Conservation (phyloP, 1,140 invertebrate species). For the Streblospio benedicti region DNA sequence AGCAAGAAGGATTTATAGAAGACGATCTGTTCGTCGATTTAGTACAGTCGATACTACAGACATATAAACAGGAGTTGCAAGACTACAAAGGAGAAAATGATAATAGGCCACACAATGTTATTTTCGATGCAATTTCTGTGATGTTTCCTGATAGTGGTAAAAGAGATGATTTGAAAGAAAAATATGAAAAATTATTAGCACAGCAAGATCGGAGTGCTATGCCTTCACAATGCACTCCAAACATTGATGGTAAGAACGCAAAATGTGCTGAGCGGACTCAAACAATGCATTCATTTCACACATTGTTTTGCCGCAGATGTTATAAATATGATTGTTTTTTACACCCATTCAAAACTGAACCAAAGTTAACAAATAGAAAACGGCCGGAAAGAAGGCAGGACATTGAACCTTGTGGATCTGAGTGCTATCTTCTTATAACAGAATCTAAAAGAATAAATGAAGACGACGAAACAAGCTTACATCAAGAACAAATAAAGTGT, state of each 20-base stretch:
- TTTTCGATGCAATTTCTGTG: constrained; percentile 84
- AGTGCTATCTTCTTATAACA: too few species aligned
- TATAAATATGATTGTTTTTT: constrained; percentile 98
- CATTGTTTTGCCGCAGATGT: constrained; percentile 87
- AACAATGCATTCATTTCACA: constrained; percentile 94
- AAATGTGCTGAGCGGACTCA: constrained; percentile 84
- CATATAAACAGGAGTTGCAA: too few species aligned
- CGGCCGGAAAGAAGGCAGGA: too few species aligned
- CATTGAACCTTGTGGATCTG: too few species aligned
- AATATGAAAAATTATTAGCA: constrained; percentile 80
- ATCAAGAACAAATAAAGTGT: too few species aligned
- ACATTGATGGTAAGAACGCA: constrained; percentile 86
- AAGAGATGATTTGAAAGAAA: constrained; percentile 78
- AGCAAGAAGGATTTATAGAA: constrained; percentile 57
- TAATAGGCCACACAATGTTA: constrained; percentile 28
- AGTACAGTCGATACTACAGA: constrained; percentile 69
- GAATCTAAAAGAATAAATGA: too few species aligned
- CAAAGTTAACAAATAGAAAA: too few species aligned
- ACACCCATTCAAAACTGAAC: too few species aligned
- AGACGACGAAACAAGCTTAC: too few species aligned
- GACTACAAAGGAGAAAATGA: too few species aligned
- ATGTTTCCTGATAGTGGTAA: constrained; percentile 89
- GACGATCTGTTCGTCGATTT: constrained; percentile 90
- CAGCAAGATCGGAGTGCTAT: constrained; percentile 70
- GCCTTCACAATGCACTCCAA: constrained; percentile 87